Percentiles rank a stretch among this genome's conserved stretches.
phyloP scores from a whole-genome alignment of 2,113 vertebrate species.

The Agapornis roseicollis region DNA sequence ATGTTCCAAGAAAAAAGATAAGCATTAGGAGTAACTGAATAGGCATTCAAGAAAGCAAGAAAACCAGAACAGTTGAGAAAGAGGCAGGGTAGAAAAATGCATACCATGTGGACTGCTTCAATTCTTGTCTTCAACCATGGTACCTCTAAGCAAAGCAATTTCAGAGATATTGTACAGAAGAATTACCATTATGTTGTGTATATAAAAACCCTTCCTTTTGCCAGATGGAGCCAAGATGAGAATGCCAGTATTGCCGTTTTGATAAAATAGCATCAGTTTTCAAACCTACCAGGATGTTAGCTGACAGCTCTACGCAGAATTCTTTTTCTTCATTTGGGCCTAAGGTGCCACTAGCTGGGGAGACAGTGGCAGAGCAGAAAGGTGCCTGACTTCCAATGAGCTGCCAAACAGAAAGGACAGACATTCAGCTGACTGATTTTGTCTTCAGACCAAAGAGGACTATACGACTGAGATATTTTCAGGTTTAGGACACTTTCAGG shows the following conservation, averaged over 20 bases:
- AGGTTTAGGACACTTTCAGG: not conserved
- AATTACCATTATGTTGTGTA: not conserved
- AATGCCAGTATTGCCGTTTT: not conserved
- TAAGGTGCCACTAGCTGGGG: conserved; percentile 76
- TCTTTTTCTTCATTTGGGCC: conserved; percentile 79
- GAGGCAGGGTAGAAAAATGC: not conserved
- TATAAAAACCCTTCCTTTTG: not conserved
- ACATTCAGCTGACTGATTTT: not conserved
- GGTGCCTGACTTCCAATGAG: conserved; percentile 79
- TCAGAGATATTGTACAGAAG: not conserved
- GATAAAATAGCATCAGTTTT: not conserved
- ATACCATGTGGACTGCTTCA: not conserved
- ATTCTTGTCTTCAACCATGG: not conserved
- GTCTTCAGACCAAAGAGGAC: not conserved
- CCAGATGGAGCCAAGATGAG: not conserved
- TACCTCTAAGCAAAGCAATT: not conserved
- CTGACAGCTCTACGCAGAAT: conserved; percentile 76
- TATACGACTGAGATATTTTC: not conserved
- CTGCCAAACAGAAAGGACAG: conserved; percentile 51
- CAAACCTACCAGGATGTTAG: conserved; percentile 73
- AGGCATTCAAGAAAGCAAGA: not conserved
- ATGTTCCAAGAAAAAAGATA: not conserved
- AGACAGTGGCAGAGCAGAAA: conserved; percentile 70
- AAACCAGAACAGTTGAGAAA: not conserved
- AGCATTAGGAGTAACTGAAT: not conserved